Percentiles rank a stretch among this genome's conserved stretches.
phyloP scores from a whole-genome alignment of 2,797 vertebrate genomes.

The Onychomys arenicola region DNA sequence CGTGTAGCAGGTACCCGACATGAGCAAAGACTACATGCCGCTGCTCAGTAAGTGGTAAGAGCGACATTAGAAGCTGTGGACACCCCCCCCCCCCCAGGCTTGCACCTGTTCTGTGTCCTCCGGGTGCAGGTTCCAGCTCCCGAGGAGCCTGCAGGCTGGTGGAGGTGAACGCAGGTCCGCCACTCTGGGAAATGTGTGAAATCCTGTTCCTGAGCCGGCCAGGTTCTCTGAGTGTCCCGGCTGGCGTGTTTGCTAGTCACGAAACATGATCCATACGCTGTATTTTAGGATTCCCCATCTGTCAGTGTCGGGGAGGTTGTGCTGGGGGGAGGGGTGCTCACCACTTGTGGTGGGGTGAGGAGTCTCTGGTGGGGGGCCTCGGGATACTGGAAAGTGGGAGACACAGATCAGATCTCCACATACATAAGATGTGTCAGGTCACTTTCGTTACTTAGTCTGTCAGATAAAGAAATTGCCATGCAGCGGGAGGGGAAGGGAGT shows the following conservation, averaged over 20 bases:
- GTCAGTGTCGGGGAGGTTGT: slow-evolving; percentile 73
- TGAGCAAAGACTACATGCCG: accelerated
- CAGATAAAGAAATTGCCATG: not conserved
- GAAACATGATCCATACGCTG: slow-evolving; percentile 86
- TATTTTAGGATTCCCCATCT: slow-evolving; percentile 88
- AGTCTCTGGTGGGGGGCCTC: not conserved
- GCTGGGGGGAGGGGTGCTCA: slow-evolving; percentile 38
- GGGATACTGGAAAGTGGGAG: not conserved
- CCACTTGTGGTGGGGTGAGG: not conserved
- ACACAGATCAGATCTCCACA: not conserved
- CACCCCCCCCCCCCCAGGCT: too few relatives aligned
- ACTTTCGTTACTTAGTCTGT: slow-evolving; percentile 9
- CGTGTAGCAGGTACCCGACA: not conserved
- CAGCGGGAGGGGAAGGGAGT: not conserved
- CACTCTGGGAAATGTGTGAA: slow-evolving; percentile 86
- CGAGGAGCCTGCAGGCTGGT: slow-evolving; percentile 8
- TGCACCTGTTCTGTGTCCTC: not conserved
- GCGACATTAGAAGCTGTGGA: not conserved
- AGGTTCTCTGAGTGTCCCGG: slow-evolving; percentile 82
- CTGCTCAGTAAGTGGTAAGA: not conserved
- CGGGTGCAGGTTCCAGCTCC: not conserved
- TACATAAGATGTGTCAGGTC: too few relatives aligned
- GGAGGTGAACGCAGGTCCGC: slow-evolving; percentile 64
- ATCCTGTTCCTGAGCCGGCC: slow-evolving; percentile 87
- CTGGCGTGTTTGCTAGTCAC: slow-evolving; percentile 88